Percentiles rank a stretch among this genome's conserved stretches.
Conservation (phyloP, 2,113 vertebrate genomes). For the Sinocyclocheilus anshuiensis region DNA sequence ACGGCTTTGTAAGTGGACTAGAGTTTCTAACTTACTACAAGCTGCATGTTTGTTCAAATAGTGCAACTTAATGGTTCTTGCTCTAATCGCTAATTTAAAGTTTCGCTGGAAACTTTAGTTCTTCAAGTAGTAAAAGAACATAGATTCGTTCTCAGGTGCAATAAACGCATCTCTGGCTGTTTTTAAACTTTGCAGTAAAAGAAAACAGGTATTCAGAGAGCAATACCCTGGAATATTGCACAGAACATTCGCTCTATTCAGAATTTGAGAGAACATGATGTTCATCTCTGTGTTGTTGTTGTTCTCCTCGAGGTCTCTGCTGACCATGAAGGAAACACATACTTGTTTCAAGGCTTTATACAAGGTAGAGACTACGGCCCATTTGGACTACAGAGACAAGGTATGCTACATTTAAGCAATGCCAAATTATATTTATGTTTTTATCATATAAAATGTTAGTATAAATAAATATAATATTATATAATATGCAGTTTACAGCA, state of each 20-base stretch:
- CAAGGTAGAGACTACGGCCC: conserved; percentile 96
- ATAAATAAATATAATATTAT: too few species aligned
- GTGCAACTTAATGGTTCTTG: not conserved
- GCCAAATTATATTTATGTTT: not conserved
- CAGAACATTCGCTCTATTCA: not conserved
- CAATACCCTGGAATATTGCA: not conserved
- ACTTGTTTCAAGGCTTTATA: conserved; percentile 97
- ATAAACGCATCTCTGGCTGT: not conserved
- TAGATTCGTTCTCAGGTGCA: not conserved
- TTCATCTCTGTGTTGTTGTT: not conserved
- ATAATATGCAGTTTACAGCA: too few species aligned
- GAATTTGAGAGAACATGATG: not conserved
- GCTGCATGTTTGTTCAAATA: not conserved
- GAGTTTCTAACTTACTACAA: not conserved
- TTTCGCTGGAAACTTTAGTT: not conserved
- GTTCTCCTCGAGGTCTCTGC: conserved; percentile 84
- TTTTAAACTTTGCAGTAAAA: not conserved
- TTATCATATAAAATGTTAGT: too few species aligned
- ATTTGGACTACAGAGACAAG: conserved; percentile 94
- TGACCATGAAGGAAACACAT: conserved; percentile 93
- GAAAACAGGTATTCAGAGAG: not conserved
- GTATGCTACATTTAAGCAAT: conserved; percentile 66
- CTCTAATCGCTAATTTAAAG: too few species aligned
- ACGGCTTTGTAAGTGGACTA: conserved; percentile 90
- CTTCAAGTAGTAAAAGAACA: not conserved